Evolutionary conservation across 1,140 invertebrate species (phyloP), one percentile per base, ranked within the genome.

Genomic region (Cydia fagiglandana): DNA sequence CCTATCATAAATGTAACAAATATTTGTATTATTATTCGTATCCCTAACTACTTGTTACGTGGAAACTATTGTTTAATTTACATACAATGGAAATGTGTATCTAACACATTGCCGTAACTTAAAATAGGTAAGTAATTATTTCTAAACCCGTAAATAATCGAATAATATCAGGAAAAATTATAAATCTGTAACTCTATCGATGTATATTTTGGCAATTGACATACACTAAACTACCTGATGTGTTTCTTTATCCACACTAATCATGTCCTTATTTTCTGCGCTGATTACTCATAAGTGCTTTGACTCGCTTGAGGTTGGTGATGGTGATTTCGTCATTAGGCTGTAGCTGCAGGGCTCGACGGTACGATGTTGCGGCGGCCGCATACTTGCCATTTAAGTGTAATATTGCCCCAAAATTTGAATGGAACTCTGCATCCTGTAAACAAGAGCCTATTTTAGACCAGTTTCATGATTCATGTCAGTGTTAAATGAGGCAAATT

Each of bases 331-430:
- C 94, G 91, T 99, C 97, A 74, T 96, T 95, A 0, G 98, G 98
- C 83, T 97, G 96, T 5, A 99, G 92, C 77, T 95, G 93, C 56
- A 99, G 93, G 0, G 98, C 98, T 83, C 96, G 94, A 76, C 96
- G 93, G 90, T 99, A 99, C 73, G 96, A 96, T 7, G 94, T 91
- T 30, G 97, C 96, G 0, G 98, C 98, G 86, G 98, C 97, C 15
- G 93, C 92, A 76, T 97, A 96, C 93, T 98, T 98, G 10, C 97
- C 97, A 88, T 98, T 98, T 68, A 98, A 93, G 92, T 99, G 98
- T 28, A 98, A 93, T 86, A 99, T 99, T 61, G 98, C 98, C 17
- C 98, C 98, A 45, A 99, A 93, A 90, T 99, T 99, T 84, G 98
- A 98, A 89, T 98, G 97, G 74, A 97, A 97, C 75, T 97, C 95